Conservation (phyloP, 2,113 vertebrate species). For the Eurypyga helias region DNA sequence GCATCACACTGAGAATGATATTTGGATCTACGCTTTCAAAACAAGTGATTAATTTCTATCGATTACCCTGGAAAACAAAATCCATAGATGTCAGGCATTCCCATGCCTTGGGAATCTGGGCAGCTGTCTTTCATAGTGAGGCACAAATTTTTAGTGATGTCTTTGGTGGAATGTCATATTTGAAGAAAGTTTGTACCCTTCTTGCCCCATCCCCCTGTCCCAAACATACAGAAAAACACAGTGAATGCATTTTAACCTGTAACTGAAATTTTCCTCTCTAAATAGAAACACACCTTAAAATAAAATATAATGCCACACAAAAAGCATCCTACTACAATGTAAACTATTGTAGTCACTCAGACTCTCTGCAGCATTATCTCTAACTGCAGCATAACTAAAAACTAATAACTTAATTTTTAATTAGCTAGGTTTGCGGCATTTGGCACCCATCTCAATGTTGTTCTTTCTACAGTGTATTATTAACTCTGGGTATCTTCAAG, state of each 20-base stretch:
- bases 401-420: slow-evolving; percentile 76
- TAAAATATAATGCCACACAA: slow-evolving; percentile 58
- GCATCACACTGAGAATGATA: not conserved
- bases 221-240: not conserved
- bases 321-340: slow-evolving; percentile 23
- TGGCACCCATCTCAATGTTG: slow-evolving; percentile 50
- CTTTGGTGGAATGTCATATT: not conserved
- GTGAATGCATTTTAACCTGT: not conserved
- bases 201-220: not conserved
- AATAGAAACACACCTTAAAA: slow-evolving; percentile 46
- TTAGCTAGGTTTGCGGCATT: slow-evolving; percentile 70
- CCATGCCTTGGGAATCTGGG: not conserved
- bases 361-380: slow-evolving; percentile 51
- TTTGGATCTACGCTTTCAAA: not conserved
- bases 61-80: not conserved
- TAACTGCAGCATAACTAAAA: slow-evolving; percentile 65
- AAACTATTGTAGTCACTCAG: slow-evolving; percentile 18
- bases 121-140: not conserved
- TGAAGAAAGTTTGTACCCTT: not conserved
- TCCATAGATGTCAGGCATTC: not conserved
- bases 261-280: not conserved
- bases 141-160: not conserved
- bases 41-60: not conserved
- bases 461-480: slow-evolving; percentile 64
- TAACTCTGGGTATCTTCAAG: slow-evolving; percentile 64